phyloP scores from a whole-genome alignment of 2,888 invertebrate species.

The Euphydryas editha region DNA sequence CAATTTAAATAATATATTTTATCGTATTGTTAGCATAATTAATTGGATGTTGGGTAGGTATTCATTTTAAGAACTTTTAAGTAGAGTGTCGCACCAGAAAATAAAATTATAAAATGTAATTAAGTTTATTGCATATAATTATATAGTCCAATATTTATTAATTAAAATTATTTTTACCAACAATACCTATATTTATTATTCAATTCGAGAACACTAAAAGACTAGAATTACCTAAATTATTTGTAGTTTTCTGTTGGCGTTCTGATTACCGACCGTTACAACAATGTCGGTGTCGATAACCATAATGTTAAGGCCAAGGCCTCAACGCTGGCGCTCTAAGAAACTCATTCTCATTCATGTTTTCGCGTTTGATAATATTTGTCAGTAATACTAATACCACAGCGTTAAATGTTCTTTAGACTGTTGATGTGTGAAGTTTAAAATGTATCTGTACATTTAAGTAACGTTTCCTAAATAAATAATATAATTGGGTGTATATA shows the following conservation, averaged over 20 bases:
- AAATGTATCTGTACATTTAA: too few species aligned
- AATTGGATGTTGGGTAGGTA: too few species aligned
- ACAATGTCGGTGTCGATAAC: conserved; percentile 51
- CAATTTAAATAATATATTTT: not conserved
- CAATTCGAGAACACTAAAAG: not conserved
- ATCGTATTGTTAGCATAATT: too few species aligned
- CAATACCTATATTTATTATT: too few species aligned
- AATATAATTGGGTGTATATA: not conserved
- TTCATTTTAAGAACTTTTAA: too few species aligned
- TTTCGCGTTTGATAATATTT: conserved; percentile 23
- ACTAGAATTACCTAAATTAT: not conserved
- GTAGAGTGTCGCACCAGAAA: too few species aligned
- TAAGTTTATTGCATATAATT: too few species aligned
- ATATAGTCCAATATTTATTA: too few species aligned
- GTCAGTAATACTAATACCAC: not conserved
- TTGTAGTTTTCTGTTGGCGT: conserved; percentile 2
- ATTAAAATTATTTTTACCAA: too few species aligned
- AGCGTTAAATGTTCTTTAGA: not conserved
- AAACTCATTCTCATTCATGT: conserved; percentile 39
- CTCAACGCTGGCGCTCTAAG: conserved; percentile 39
- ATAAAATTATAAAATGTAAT: too few species aligned
- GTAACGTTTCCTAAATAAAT: not conserved
- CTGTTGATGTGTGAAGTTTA: too few species aligned
- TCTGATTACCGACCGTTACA: conserved; percentile 26
- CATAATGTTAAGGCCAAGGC: conserved; percentile 77